A percentile compares a stretch with the other conserved stretches of the same genome.
These are phyloP conservation scores for Enteromius treurensis DNA, from an alignment of 2,797 vertebrate species.

Conservation along the genomic window DNA sequence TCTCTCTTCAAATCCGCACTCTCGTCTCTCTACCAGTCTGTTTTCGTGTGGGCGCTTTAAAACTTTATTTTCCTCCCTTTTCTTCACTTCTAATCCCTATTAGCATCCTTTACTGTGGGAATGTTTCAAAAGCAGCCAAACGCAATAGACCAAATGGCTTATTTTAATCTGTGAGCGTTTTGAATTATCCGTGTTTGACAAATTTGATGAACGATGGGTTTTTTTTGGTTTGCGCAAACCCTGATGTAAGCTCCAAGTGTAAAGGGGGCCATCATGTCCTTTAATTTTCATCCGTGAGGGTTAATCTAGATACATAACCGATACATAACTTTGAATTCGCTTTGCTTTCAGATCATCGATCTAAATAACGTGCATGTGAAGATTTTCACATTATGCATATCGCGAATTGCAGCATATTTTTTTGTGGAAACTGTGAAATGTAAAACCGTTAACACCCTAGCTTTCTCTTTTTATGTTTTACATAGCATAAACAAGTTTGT, in stretches of 20 bases:
- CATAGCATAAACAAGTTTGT: slow-evolving; percentile 9
- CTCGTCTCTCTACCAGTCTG: slow-evolving; percentile 3
- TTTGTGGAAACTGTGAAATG: neutral
- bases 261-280: neutral
- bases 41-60: slow-evolving; percentile 14
- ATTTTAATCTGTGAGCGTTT: neutral
- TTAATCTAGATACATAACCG: slow-evolving; percentile 1
- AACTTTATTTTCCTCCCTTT: slow-evolving; percentile 33
- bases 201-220: neutral
- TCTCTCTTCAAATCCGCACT: slow-evolving; percentile 12
- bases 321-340: neutral
- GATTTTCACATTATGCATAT: neutral
- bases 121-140: neutral
- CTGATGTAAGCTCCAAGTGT: neutral
- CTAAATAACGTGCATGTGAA: neutral
- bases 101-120: slow-evolving; percentile 19
- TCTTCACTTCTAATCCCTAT: slow-evolving; percentile 29
- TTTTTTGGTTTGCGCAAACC: neutral
- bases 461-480: slow-evolving; percentile 3
- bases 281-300: neutral
- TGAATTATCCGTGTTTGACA: neutral
- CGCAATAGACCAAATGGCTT: slow-evolving; percentile 30
- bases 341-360: neutral
- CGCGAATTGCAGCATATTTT: neutral
- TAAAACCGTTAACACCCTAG: slow-evolving; percentile 13